Conservation (phyloP, 2,113 vertebrate genomes). For the Crypturellus undulatus region DNA sequence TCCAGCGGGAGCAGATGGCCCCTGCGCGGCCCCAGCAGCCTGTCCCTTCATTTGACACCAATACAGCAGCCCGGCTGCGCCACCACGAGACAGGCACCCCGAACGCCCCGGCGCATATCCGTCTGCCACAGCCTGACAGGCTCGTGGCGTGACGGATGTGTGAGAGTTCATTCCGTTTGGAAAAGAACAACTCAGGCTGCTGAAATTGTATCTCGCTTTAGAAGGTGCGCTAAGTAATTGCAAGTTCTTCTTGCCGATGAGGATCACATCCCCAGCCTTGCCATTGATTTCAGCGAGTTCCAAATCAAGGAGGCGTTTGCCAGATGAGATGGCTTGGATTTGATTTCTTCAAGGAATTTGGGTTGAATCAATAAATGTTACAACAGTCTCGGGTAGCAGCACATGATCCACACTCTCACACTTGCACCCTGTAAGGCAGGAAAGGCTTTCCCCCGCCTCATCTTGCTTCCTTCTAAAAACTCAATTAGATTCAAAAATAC, state of each 20-base stretch:
- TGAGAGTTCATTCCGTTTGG: slow-evolving; percentile 26
- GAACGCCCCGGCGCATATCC: slow-evolving; percentile 16
- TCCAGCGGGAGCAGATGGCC: slow-evolving; percentile 51
- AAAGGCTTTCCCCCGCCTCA: neutral
- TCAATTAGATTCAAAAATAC: neutral
- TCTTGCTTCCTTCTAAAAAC: neutral
- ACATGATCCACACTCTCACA: neutral
- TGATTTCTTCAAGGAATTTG: neutral
- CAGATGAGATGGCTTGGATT: neutral
- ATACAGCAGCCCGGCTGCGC: neutral
- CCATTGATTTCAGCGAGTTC: neutral
- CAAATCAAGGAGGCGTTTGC: neutral
- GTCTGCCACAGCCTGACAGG: slow-evolving; percentile 27
- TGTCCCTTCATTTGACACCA: slow-evolving; percentile 30
- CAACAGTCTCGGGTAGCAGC: neutral
- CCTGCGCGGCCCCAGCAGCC: neutral
- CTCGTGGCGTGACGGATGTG: slow-evolving; percentile 20
- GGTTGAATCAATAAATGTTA: neutral
- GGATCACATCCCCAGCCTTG: neutral
- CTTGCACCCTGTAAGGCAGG: neutral
- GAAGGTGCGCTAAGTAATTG: neutral
- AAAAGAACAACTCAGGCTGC: slow-evolving; percentile 1
- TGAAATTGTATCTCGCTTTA: neutral
- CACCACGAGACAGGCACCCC: neutral
- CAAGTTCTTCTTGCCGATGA: neutral